Base-by-base conservation (phyloP, 2,888 invertebrate genomes). In the Agonum fuliginosum region DNA sequence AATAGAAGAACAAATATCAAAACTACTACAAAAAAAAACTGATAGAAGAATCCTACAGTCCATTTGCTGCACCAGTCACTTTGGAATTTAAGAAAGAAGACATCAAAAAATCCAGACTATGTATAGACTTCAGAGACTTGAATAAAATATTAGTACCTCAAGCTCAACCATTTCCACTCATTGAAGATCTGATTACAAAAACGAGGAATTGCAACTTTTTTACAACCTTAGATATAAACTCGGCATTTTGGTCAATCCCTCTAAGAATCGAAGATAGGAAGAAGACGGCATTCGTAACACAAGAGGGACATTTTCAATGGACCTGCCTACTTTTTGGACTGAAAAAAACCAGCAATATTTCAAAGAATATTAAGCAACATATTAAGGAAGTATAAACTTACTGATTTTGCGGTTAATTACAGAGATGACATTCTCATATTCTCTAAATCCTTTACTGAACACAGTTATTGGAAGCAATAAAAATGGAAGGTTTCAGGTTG, bases 191-290 rank as follows among this genome's bases (percentile, higher is more conserved):
- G n/a, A n/a, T n/a, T n/a, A n/a, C n/a, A n/a, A n/a, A n/a, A n/a
- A n/a, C n/a, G n/a, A n/a, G 4, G 62, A 27, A 5, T 62, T 27
- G 83, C 51, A 82, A 81, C 67, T 84, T 76, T 79, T 84, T 83
- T 76, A 79, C 83, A 20, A 83, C 81, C 3, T 37, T 85, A 0
- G 84, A 85, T 46, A 82, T 85, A 65, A 85, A 84, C 74, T 84
- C 83, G 6, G 84, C 84, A 27, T 85, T 85, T 80, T 85, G 84
- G 84, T 83, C 83, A 10, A 84, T 84, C 3, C 84, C 84, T 1
- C 58, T 84, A 46, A 51, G 80, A 78, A 78, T 83, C 24, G 73
- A 81, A 81, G 84, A 85, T 62, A 81, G 81, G 80, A 20, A 81
- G 30, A 85, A 85, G 77, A 80, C 80, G 1, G 81, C 41, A 12